Conservation (phyloP, 2,113 vertebrate genomes). For the Protomyctophum bolini region DNA sequence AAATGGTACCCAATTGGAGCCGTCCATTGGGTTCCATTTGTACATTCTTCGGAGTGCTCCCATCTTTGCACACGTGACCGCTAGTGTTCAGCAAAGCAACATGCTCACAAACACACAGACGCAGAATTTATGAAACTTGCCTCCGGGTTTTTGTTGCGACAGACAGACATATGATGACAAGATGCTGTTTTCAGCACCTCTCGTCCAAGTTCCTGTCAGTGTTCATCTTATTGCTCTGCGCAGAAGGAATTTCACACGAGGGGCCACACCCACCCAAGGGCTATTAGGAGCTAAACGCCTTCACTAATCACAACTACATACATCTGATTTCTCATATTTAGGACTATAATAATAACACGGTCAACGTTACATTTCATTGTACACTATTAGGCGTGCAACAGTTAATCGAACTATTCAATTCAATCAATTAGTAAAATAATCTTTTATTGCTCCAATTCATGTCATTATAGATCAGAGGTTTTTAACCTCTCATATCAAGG, state of each 20-base stretch:
- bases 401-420: no score
- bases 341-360: slow-evolving; percentile 12
- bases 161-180: slow-evolving; percentile 24
- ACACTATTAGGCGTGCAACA: no score
- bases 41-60: neutral
- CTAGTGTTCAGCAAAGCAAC: slow-evolving; percentile 25
- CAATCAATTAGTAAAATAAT: no score
- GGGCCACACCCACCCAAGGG: slow-evolving; percentile 35
- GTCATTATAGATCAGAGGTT: no score
- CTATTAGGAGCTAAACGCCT: slow-evolving; percentile 29
- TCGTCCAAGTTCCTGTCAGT: slow-evolving; percentile 54
- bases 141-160: slow-evolving; percentile 22
- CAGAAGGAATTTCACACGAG: slow-evolving; percentile 14
- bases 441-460: no score
- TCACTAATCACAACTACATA: slow-evolving; percentile 15
- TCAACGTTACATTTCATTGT: slow-evolving; percentile 19
- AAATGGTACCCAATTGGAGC: no score
- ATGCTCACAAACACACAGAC: slow-evolving; percentile 18
- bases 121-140: slow-evolving; percentile 28
- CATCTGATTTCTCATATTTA: slow-evolving; percentile 7
- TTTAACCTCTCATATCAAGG: no score
- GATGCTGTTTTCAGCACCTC: slow-evolving; percentile 5
- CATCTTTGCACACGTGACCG: slow-evolving; percentile 18
- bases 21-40: no score
- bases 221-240: slow-evolving; percentile 15